A percentile compares a stretch with the other conserved stretches of the same genome.
Conservation (phyloP, 1,140 invertebrate genomes). For the Apis mellifera region Amel_HAv3.1 CM009944.2:7288501-7289000, state of each 20-base stretch:
- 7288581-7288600: no score
- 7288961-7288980: slow-evolving; percentile 30
- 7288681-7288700: no score
- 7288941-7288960: slow-evolving; percentile 48
- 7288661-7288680: no score
- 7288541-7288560: no score
- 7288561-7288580: no score
- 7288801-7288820: slow-evolving; percentile 31
- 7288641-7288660: no score
- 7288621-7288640: no score
- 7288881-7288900: slow-evolving; percentile 57
- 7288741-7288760: neutral
- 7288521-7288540: neutral
- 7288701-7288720: no score
- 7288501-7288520: neutral
- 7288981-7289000: neutral
- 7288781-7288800: slow-evolving; percentile 14
- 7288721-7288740: no score
- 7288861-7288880: slow-evolving; percentile 60
- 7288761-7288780: no score
- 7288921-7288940: slow-evolving; percentile 47
- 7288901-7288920: slow-evolving; percentile 61
- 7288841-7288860: slow-evolving; percentile 41
- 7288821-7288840: slow-evolving; percentile 40
- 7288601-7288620: no score